A percentile compares a stretch with the other conserved stretches of the same genome.
phyloP scores from a whole-genome alignment of 2,888 invertebrate genomes.

The Drosophila leonis region DNA sequence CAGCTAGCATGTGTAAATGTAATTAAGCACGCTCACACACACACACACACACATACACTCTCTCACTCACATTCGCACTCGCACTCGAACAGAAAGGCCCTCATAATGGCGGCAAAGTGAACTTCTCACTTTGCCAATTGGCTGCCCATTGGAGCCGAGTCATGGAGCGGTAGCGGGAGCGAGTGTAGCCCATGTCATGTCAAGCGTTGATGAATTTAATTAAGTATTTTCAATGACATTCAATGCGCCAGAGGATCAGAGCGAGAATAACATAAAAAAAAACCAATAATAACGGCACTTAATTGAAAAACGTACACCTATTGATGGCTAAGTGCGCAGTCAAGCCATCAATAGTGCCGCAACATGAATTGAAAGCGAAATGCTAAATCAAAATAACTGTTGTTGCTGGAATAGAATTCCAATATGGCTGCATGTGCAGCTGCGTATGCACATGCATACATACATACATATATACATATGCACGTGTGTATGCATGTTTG shows the following conservation, averaged over 20 bases:
- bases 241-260: conserved; percentile 51
- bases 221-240: conserved; percentile 77
- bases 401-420: neutral
- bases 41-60: conserved; percentile 8
- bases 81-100: conserved; percentile 25
- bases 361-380: conserved; percentile 7
- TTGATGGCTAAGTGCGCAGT: conserved; percentile 16
- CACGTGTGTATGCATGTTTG: neutral
- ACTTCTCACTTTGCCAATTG: conserved; percentile 73
- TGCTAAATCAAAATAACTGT: conserved; percentile 11
- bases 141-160: conserved; percentile 46
- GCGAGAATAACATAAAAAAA: too few relatives aligned
- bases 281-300: conserved; percentile 50
- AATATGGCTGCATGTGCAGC: neutral
- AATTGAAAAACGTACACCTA: conserved; percentile 63
- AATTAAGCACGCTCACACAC: conserved; percentile 65
- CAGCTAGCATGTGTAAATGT: conserved; percentile 69
- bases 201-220: conserved; percentile 79
- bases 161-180: neutral
- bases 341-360: conserved; percentile 17
- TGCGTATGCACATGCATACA: neutral
- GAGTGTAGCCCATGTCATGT: conserved; percentile 44
- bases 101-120: conserved; percentile 71
- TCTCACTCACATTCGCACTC: conserved; percentile 8
- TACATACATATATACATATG: too few relatives aligned